Evolutionary conservation across 1,140 invertebrate species (phyloP), one percentile per base, ranked within the genome.

Genomic region (Cataglyphis hispanica): DNA sequence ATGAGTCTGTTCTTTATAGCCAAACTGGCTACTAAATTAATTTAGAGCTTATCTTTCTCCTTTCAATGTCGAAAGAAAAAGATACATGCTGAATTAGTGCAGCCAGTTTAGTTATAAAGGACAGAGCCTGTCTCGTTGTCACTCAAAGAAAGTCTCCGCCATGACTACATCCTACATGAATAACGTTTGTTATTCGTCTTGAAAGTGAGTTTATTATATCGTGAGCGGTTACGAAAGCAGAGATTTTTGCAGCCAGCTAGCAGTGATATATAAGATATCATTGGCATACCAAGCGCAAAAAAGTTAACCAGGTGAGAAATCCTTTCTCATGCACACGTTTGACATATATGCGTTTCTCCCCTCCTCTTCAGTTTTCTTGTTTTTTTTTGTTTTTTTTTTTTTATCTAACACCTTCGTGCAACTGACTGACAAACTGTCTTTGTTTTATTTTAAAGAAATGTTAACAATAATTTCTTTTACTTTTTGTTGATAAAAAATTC

Each of bases 231-330:
- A 74, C 25, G 58, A 74, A 67, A 40, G 27, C 67, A 53, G 27
- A 53, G 27, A 37, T 43, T 83, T 83, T 83, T 83, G 74, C 67
- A 72, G 19, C 78, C 31, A 46, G 53, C 19, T 40, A 70, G 50
- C 53, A 19, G 34, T 37, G 31, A 40, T 27, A 83, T 83, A 83
- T 83, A 83, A 83, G 72, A 83, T 53, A 37, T 83, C 53, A 53
- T 83, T 83, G 78, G 78, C 78, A 83, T 83, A 83, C 67, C 72
- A 74, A 83, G 67, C 60, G 53, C 53, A 83, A 83, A 83, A 83
- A 83, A 67, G 5, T 34, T 50, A 83, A 72, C 53, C 53, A 83
- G 78, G 78, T 83, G 31, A 53, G 53, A 25, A 74, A 83, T 60
- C 53, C 78, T 83, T 83, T 34, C 53, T 83, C 70, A 25, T 53